Percentiles rank a stretch among this genome's conserved stretches.
These are phyloP conservation scores for Xylocampa areola DNA, from an alignment of 2,888 invertebrate genomes.

Conservation along the genomic window DNA sequence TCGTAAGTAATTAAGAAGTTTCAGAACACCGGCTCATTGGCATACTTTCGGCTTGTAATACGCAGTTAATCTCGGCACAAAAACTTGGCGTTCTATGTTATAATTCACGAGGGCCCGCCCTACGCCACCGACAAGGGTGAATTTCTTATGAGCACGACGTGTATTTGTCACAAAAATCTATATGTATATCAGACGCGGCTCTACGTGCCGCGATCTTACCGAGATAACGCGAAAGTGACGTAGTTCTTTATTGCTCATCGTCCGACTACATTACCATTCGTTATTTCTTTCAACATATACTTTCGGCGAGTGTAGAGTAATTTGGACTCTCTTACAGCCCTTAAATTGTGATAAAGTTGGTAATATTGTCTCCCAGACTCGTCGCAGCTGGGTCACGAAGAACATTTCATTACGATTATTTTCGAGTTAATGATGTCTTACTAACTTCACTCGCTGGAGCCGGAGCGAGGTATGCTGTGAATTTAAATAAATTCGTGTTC, in stretches of 20 bases:
- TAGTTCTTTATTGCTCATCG: conserved; percentile 63
- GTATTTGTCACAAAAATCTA: conserved; percentile 81
- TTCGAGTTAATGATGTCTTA: conserved; percentile 81
- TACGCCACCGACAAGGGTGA: conserved; percentile 79
- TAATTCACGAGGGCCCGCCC: conserved; percentile 80
- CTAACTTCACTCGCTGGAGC: conserved; percentile 72
- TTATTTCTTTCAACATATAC: conserved; percentile 63
- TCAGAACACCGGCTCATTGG: conserved; percentile 81
- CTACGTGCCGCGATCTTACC: conserved; percentile 57
- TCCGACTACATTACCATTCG: conserved; percentile 55
- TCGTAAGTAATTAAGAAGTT: conserved; percentile 85
- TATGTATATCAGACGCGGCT: conserved; percentile 65
- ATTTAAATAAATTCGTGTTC: conserved; percentile 80
- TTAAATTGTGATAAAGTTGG: conserved; percentile 75
- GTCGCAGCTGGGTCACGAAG: conserved; percentile 73
- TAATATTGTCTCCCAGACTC: conserved; percentile 69
- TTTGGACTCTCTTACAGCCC: conserved; percentile 63
- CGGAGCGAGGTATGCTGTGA: conserved; percentile 72
- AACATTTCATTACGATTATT: conserved; percentile 83
- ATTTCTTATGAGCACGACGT: conserved; percentile 80
- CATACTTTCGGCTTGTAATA: conserved; percentile 85
- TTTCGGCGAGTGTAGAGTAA: conserved; percentile 67
- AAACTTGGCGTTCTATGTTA: conserved; percentile 82
- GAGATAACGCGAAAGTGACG: conserved; percentile 62
- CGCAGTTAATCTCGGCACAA: conserved; percentile 84